These are phyloP conservation scores for Phocoena phocoena DNA, from an alignment of 2,113 vertebrate species.

Conservation along the genomic window DNA sequence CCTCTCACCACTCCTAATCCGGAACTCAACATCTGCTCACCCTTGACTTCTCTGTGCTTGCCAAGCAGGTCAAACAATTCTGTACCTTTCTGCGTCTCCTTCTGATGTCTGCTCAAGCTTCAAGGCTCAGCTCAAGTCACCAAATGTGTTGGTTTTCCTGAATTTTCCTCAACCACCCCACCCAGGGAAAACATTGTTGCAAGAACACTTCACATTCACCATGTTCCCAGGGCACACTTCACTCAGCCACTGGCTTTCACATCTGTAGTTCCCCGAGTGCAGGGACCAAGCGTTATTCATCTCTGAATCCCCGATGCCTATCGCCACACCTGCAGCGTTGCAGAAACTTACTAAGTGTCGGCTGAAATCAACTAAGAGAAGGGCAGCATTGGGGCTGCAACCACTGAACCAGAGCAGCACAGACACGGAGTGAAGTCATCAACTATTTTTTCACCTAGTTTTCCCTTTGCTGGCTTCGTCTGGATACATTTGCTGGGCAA, in stretches of 20 bases:
- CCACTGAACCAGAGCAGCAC: not conserved
- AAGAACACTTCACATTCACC: not conserved
- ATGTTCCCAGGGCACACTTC: not conserved
- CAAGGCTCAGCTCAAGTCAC: not conserved
- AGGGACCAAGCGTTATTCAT: not conserved
- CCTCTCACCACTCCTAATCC: not conserved
- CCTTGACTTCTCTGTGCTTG: not conserved
- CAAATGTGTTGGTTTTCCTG: not conserved
- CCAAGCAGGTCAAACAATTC: not conserved
- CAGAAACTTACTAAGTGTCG: not conserved
- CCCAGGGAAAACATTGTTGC: not conserved
- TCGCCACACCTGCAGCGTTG: accelerated
- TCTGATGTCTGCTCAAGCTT: not conserved
- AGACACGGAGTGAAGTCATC: not conserved
- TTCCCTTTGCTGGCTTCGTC: not conserved
- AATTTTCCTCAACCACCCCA: not conserved
- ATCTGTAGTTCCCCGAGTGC: not conserved
- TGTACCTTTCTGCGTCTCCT: not conserved
- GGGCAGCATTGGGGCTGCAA: not conserved
- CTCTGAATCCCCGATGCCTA: not conserved
- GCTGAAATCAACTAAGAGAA: not conserved
- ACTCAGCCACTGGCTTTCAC: not conserved
- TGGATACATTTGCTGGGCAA: not conserved
- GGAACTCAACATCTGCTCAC: not conserved
- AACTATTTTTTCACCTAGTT: not conserved